A percentile compares a stretch with the other conserved stretches of the same genome.
Conservation (phyloP, 2,888 invertebrate species). For the Meloe dianella region DNA sequence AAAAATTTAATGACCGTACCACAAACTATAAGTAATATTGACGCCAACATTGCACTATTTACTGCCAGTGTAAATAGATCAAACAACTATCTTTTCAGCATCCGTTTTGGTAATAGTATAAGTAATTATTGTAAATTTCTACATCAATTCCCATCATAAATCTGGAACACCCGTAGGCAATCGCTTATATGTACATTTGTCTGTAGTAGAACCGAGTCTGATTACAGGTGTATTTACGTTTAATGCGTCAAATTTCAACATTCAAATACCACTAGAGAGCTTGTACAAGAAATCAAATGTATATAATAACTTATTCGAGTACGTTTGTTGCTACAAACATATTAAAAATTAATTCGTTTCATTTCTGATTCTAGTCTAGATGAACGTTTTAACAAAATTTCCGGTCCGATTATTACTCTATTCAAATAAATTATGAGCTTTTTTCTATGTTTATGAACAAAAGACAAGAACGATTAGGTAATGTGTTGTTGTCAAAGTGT, state of each 20-base stretch:
- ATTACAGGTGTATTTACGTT: slow-evolving; percentile 1
- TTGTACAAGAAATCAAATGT: background rate
- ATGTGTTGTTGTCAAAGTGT: background rate
- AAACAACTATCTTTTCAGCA: background rate
- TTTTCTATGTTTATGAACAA: background rate
- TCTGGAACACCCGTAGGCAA: background rate
- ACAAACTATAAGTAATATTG: no score
- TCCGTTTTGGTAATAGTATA: no score
- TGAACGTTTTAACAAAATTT: background rate
- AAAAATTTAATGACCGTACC: no score
- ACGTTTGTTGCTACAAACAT: background rate
- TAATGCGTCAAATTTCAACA: background rate
- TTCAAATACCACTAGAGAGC: background rate
- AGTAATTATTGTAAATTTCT: background rate
- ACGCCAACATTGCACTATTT: no score
- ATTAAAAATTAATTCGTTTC: background rate
- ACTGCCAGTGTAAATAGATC: background rate
- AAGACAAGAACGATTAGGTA: background rate
- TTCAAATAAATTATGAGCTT: background rate
- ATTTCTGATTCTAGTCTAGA: background rate
- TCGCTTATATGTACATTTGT: background rate
- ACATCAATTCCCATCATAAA: background rate
- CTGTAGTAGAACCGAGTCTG: background rate
- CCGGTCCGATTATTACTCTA: background rate
- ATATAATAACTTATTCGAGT: background rate